Percentiles rank a stretch among this genome's conserved stretches.
phyloP scores from a whole-genome alignment of 2,113 vertebrate species.

The Halcyon senegalensis region DNA sequence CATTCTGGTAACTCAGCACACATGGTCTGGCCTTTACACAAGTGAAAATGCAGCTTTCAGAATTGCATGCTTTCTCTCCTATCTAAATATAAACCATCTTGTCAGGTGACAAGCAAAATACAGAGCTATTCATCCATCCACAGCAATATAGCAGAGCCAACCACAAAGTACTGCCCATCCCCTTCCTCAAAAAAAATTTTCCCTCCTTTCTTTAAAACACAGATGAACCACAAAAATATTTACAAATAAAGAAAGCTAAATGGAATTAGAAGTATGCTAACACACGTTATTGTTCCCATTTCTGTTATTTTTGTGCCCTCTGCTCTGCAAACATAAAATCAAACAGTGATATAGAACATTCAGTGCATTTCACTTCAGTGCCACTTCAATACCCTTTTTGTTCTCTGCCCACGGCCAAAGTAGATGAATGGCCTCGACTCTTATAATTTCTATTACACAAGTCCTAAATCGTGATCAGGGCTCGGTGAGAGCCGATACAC shows the following conservation, averaged over 20 bases:
- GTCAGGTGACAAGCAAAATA: neutral
- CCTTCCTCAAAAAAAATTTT: neutral
- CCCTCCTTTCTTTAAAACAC: neutral
- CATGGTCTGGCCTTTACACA: neutral
- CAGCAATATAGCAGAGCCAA: neutral
- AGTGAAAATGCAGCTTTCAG: neutral
- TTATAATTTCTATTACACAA: neutral
- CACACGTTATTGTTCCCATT: neutral
- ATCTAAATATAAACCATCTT: neutral
- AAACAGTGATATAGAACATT: neutral
- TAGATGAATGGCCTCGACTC: neutral
- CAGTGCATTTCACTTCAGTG: neutral
- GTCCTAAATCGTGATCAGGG: neutral
- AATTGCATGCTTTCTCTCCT: neutral
- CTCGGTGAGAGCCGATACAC: neutral
- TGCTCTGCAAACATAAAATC: neutral
- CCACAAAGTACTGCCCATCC: neutral
- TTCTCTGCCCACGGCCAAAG: neutral
- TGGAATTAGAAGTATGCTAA: neutral
- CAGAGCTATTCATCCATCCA: neutral
- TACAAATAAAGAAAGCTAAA: neutral
- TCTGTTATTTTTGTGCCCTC: neutral
- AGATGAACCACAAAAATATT: neutral
- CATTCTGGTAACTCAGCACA: constrained; percentile 1
- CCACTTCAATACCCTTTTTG: neutral